Base-by-base conservation (phyloP, 2,888 invertebrate genomes). In the Hoplodrina ambigua region DNA sequence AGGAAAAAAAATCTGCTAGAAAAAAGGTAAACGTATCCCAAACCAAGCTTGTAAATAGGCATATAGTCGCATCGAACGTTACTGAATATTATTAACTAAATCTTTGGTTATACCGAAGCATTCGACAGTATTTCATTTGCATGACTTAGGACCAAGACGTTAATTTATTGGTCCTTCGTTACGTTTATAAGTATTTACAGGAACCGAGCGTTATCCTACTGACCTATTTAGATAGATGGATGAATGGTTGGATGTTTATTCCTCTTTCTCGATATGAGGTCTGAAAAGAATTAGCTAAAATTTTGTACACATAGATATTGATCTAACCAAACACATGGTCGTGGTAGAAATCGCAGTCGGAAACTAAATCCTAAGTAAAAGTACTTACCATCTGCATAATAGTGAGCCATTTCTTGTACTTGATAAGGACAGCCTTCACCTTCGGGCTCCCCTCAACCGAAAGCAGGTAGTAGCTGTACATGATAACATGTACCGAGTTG, bases 391-490 rank as follows among this genome's bases (percentile, higher is more conserved):
- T 97, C 93, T 98, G 98, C 82, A 97, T 90, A 41, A 96, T 89
- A 4, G 97, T 97, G 33, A 97, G 91, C 91, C 95, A 96, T 86
- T 96, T 96, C 89, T 98, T 98, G 88, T 97, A 96, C 72, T 96
- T 96, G 65, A 88, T 88, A 53, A 97, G 91, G 74, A 90, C 91
- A 30, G 93, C 95, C 85, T 97, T 96, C 80, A 97, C 90, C 53
- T 88, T 85, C 7, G 96, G 96, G 76, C 97, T 97, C 70, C 97
- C 96, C 69, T 97, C 96, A 0, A 97, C 94, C 1, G 97, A 91
- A n/a, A 95, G 87, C 15, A 97, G 94, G 88, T 98, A 98, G 91
- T 98, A 98, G 8, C 96, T 94, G 88, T 98, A 98, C 98, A 98
- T 98, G n/a, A 98, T 88, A 5, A 97, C 96, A 85, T 98, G 98